Evolutionary conservation across 2,113 vertebrate genomes (phyloP), one percentile per base, ranked within the genome.

Genomic region (Cyanoderma ruficeps): DNA sequence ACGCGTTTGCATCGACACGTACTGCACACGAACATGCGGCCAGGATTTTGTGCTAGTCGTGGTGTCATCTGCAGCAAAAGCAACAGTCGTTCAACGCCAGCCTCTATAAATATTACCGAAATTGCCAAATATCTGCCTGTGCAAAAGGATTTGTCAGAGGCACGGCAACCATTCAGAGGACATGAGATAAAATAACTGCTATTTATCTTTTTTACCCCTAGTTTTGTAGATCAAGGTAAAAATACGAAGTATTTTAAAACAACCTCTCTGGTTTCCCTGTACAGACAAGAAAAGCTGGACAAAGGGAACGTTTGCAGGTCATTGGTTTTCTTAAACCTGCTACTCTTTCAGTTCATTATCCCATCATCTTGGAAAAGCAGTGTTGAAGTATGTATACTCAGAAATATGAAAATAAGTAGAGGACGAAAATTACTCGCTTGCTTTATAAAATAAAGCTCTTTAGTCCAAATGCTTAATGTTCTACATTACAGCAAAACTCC

Each of bases 41-140:
- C 60, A 2, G 52, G 28, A 3, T 86, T 60, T n/a, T 44, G 90
- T 64, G 84, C 63, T 33, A 41, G 83, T 22, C 50, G 7, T 10
- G 3, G 70, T 78, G 86, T 56, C 86, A 67, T 18, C 78, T 46
- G 78, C 91, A 77, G 96, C 89, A 86, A 90, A 86, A 95, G 87
- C 93, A 93, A 89, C 83, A 91, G 93, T 90, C 84, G 21, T 30
- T 93, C 61, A 64, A 3, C 85, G 79, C 65, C 86, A 94, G 85
- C 57, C 47, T 46, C 47, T 13, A 18, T 18, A 75, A 85, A 33
- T 30, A 33, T 1, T 37, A 42, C 65, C 16, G 53, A 67, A 82
- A 86, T 12, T 35, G 57, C 75, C 68, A 74, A 59, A 57, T 53
- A 61, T 7, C 64, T 56, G 78, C 68, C 71, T 20, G 15, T 24